Percentiles rank a stretch among this genome's conserved stretches.
These are phyloP conservation scores for Adrianichthys oophorus DNA, from an alignment of 2,797 vertebrate genomes.

Conservation along the genomic window DNA sequence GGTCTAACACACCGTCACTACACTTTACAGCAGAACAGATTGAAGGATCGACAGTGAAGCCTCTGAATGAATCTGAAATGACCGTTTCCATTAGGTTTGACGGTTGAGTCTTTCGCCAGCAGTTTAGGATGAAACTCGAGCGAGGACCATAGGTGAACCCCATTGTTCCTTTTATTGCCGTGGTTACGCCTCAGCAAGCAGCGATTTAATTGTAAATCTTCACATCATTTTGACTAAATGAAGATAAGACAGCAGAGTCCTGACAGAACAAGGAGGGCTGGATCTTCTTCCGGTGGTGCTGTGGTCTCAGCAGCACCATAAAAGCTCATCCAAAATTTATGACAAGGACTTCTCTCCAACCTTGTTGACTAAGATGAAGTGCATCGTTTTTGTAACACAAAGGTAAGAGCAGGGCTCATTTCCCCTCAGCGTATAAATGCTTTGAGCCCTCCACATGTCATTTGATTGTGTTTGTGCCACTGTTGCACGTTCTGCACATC, in stretches of 20 bases:
- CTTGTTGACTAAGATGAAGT: not conserved
- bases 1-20: too few relatives aligned
- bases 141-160: too few relatives aligned
- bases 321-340: not conserved
- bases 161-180: not conserved
- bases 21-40: too few relatives aligned
- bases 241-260: too few relatives aligned
- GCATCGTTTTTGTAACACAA: not conserved
- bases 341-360: not conserved
- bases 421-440: not conserved
- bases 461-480: slow-evolving; percentile 6
- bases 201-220: not conserved
- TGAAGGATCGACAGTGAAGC: too few relatives aligned
- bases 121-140: too few relatives aligned
- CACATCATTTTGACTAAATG: too few relatives aligned
- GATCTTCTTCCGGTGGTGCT: not conserved
- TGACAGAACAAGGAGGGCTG: not conserved
- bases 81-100: too few relatives aligned
- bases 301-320: not conserved
- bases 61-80: too few relatives aligned
- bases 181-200: not conserved
- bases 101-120: too few relatives aligned
- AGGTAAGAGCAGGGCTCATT: not conserved
- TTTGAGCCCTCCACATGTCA: not conserved
- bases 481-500: not conserved